Conservation (phyloP, 1,140 invertebrate genomes). For the Trichonephila clavipes region DNA sequence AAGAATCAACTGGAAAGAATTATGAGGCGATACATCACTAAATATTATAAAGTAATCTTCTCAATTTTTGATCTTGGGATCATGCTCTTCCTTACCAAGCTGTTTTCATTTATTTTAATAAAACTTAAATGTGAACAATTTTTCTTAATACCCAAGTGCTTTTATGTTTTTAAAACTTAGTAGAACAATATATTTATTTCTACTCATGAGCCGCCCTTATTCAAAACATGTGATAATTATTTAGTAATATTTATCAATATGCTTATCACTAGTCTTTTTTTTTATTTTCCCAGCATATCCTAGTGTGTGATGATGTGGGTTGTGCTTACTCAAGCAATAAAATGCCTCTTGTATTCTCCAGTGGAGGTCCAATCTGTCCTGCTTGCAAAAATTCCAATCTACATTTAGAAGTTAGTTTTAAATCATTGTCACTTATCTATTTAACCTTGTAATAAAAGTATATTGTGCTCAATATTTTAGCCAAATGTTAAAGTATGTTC, state of each 20-base stretch:
- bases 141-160: too few relatives aligned
- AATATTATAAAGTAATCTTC: slow-evolving; percentile 86
- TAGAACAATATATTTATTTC: too few relatives aligned
- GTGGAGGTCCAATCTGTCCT: slow-evolving; percentile 88
- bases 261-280: too few relatives aligned
- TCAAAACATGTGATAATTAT: too few relatives aligned
- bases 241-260: too few relatives aligned
- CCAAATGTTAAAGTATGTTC: too few relatives aligned
- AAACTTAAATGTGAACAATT: too few relatives aligned
- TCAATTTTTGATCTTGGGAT: background rate
- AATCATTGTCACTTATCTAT: background rate
- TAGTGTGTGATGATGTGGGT: slow-evolving; percentile 93
- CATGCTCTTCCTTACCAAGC: background rate
- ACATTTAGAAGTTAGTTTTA: slow-evolving; percentile 78
- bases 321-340: slow-evolving; percentile 87
- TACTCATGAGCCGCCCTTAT: too few relatives aligned
- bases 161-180: too few relatives aligned
- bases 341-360: slow-evolving; percentile 84
- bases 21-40: slow-evolving; percentile 82
- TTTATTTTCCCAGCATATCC: slow-evolving; percentile 83
- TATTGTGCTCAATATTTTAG: too few relatives aligned
- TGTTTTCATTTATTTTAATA: background rate
- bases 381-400: slow-evolving; percentile 88
- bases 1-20: slow-evolving; percentile 55
- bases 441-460: background rate